Percentiles rank a stretch among this genome's conserved stretches.
phyloP scores from a whole-genome alignment of 2,113 vertebrate species.

The Microtus pennsylvanicus region DNA sequence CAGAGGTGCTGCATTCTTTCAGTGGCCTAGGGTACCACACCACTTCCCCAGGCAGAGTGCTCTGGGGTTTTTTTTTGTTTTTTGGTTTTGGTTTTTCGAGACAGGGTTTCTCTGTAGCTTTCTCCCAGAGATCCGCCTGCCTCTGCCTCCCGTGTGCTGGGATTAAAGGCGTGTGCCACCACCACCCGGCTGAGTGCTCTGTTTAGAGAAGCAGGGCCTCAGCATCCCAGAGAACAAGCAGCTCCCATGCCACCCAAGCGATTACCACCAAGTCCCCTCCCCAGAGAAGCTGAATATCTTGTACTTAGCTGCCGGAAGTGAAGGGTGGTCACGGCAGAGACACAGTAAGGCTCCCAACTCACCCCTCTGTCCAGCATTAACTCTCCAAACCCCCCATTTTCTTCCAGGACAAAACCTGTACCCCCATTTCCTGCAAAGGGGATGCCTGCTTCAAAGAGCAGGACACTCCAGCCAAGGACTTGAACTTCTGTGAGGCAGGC shows the following conservation, averaged over 20 bases:
- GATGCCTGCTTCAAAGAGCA: constrained; percentile 85
- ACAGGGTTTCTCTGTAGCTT: too few species aligned
- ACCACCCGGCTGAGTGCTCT: background rate
- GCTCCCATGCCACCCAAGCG: accelerated
- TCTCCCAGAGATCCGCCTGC: too few species aligned
- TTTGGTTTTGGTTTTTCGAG: too few species aligned
- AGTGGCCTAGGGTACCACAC: background rate
- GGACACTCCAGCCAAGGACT: constrained; percentile 35
- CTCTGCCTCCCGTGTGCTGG: too few species aligned
- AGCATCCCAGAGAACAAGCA: constrained; percentile 70
- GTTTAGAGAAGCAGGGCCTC: background rate
- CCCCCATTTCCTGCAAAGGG: constrained; percentile 77
- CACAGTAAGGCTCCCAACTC: background rate
- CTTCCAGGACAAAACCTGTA: constrained; percentile 88
- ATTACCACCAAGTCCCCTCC: background rate
- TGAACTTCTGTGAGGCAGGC: constrained; percentile 89
- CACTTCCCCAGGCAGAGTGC: background rate
- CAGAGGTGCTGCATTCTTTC: background rate
- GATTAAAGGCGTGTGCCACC: too few species aligned
- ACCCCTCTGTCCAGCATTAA: background rate
- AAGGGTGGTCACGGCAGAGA: background rate
- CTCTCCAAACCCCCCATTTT: background rate
- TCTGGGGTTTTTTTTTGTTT: background rate
- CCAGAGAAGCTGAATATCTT: constrained; percentile 67
- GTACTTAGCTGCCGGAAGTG: background rate